Base-by-base conservation (phyloP, 2,888 invertebrate species). In the Ennomos erosarius region DNA sequence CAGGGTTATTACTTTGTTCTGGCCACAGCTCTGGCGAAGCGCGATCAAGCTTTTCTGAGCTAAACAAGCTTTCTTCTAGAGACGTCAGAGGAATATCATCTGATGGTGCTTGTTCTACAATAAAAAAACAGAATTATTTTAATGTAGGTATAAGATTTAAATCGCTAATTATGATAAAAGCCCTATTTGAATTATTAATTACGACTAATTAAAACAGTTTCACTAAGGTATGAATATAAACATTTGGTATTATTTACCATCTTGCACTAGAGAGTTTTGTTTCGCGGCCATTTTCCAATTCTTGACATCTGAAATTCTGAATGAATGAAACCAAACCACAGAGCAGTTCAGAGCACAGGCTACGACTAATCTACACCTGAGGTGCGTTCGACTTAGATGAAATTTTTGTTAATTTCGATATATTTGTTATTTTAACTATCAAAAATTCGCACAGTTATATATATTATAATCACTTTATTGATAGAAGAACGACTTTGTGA, bases 21-120 rank as follows among this genome's bases (percentile, higher is more conserved):
- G 98, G 98, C 99, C 99, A 99, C 76, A 99, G 88, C 82, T 99
- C 98, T 36, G 99, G 99, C 1, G 99, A 99, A n/a, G 97, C 95
- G 72, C 99, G 94, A 87, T 98, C 98, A 73, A 99, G 90, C 82
- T 97, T 98, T 90, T 99, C 99, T 79, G 96, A 93, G 79, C 98
- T 98, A 74, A 98, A 93, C 60, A 99, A 93, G 81, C 95, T 96
- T 79, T 96, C 96, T 82, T 97, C 97, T 71, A 93, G 81, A 60
- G 90, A 89, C 70, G 88, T 82, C 87, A 92, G 72, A 64, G 92
- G 90, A 87, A 90, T 92, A 90, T 91, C 91, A 69, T 91, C 92
- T 64, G 88, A 76, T 68, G 85, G 73, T 67, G 85, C 70, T 82
- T 85, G 88, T 64, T 85, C 92, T 91, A 81, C 64, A 84, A 84